Evolutionary conservation across 2,797 vertebrate genomes (phyloP), one percentile per base, ranked within the genome.

Genomic region (Sciaenops ocellatus): DNA sequence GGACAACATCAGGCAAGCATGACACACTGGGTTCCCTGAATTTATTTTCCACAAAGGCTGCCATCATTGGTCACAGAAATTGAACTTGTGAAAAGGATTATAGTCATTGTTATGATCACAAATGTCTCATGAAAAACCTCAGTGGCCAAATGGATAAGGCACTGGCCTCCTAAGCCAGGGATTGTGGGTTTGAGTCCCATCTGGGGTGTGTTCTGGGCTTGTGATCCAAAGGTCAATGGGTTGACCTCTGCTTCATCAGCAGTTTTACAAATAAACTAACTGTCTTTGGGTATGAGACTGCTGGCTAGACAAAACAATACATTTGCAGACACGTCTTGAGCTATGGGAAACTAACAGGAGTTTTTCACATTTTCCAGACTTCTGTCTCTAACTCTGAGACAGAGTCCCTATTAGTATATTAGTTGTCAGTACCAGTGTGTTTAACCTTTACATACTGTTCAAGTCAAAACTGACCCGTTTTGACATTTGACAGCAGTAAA

Each of bases 141-240:
- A 20, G 13, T 44, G 57, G 64, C 81, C 88, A 90, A 92, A 92
- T 93, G 92, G 92, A 91, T 92, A 93, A 78, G 89, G 91, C 90
- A 92, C 90, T 87, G 91, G 91, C 92, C 91, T 94, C 92, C 91
- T 93, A 94, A 93, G 87, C 91, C 92, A 93, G 93, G 92, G 93
- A 93, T 94, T 93, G 91, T 93, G 91, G 91, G 90, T 94, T 95
- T 82, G 52, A 93, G 90, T 92, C 92, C 41, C 63, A 65, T 50
- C 47, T 22, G 63, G 5, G 28, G 17, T 34, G 28, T 44, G 42
- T 85, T 90, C 80, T 90, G 80, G 77, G n/a, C n/a, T n/a, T n/a
- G n/a, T n/a, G n/a, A n/a, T n/a, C n/a, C n/a, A n/a, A 9, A 3
- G 3, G 16, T 44, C n/a, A 54, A 12, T 18, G 9, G 30, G 2